phyloP scores from a whole-genome alignment of 2,888 invertebrate genomes.

The Xanthia togata region DNA sequence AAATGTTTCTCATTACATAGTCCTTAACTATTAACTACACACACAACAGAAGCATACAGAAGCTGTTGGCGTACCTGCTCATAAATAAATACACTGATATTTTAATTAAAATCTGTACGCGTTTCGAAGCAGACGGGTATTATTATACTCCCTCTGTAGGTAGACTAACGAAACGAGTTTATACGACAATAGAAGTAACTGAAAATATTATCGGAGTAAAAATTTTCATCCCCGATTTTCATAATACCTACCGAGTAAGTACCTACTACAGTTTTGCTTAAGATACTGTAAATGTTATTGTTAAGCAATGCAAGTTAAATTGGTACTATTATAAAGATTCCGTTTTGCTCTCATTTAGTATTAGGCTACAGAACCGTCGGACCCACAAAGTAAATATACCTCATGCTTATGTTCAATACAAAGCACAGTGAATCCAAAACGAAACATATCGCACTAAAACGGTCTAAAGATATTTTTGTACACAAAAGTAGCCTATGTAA shows the following conservation, averaged over 20 bases:
- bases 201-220: not conserved
- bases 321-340: not conserved
- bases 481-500: slow-evolving; percentile 16
- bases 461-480: slow-evolving; percentile 22
- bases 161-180: not conserved
- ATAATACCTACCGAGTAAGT: not conserved
- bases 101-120: slow-evolving; percentile 22
- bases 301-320: not conserved
- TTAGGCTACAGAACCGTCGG: not conserved
- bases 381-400: not conserved
- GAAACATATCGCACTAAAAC: slow-evolving; percentile 5
- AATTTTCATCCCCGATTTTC: not conserved
- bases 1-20: not conserved
- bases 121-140: not conserved
- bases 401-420: not conserved
- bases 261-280: not conserved
- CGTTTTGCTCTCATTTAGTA: not conserved
- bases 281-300: not conserved
- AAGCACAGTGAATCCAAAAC: not conserved
- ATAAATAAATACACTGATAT: not conserved
- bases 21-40: not conserved
- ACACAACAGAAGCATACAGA: no score
- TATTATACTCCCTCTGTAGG: not conserved
- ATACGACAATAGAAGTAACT: not conserved
- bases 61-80: no score